Evolutionary conservation across 2,888 invertebrate species (phyloP).

Genomic region (Cheilosia variabilis): DNA sequence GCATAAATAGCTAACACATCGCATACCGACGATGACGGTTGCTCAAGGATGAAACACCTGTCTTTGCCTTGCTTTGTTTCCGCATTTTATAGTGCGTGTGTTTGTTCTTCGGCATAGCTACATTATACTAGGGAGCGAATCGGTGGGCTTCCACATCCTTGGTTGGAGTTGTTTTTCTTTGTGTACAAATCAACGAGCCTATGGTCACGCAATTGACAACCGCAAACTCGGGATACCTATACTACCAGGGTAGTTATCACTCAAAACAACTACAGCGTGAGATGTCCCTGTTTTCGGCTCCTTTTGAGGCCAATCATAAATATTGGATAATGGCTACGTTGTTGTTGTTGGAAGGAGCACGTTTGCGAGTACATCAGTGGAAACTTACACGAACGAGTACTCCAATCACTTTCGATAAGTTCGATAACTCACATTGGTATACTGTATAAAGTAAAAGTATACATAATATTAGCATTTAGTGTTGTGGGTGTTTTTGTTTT

Average conservation of each 20-base stretch:
- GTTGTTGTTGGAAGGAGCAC: slow-evolving; percentile 7
- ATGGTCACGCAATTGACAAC: slow-evolving; percentile 48
- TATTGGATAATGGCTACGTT: slow-evolving; percentile 36
- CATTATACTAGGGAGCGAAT: slow-evolving; percentile 7
- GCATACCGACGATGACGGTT: background rate
- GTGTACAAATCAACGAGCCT: slow-evolving; percentile 44
- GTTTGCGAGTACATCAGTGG: slow-evolving; percentile 18
- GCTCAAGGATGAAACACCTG: slow-evolving; percentile 55
- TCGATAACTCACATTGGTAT: slow-evolving; percentile 1
- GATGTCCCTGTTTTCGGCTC: slow-evolving; percentile 23
- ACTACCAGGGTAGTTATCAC: slow-evolving; percentile 11
- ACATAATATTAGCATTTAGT: background rate
- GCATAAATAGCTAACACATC: background rate
- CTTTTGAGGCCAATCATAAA: slow-evolving; percentile 29
- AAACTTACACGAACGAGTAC: slow-evolving; percentile 37
- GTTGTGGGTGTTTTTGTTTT: background rate
- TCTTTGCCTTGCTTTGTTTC: slow-evolving; percentile 23
- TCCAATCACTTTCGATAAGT: slow-evolving; percentile 37
- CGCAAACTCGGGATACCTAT: slow-evolving; percentile 9
- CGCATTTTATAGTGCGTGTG: slow-evolving; percentile 14
- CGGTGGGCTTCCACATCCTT: slow-evolving; percentile 39
- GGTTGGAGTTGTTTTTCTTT: slow-evolving; percentile 1
- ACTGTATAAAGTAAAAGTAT: too few species aligned
- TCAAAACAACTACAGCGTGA: slow-evolving; percentile 3
- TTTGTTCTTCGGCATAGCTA: slow-evolving; percentile 19